A percentile compares a stretch with the other conserved stretches of the same genome.
phyloP scores from a whole-genome alignment of 2,888 invertebrate species.

The Luperina testacea region DNA sequence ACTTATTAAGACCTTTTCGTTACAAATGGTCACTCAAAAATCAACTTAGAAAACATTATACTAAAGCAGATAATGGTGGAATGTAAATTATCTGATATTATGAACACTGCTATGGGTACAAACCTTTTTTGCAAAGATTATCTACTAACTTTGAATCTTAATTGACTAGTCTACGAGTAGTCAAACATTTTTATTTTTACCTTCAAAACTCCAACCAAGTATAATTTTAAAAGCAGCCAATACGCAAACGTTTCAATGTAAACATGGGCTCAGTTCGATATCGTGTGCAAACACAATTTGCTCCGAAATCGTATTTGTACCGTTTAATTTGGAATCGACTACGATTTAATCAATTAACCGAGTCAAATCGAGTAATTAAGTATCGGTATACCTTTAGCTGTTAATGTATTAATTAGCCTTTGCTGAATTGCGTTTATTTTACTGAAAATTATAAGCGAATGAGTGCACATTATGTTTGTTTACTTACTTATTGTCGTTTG shows the following conservation, averaged over 20 bases:
- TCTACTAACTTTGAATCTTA: background rate
- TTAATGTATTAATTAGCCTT: constrained; percentile 66
- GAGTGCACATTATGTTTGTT: constrained; percentile 14
- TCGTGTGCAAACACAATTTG: constrained; percentile 80
- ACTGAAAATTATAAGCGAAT: constrained; percentile 24
- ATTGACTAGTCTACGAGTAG: constrained; percentile 7
- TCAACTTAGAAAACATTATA: too few species aligned
- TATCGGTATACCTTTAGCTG: constrained; percentile 69
- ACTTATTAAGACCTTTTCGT: background rate
- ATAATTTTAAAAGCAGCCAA: constrained; percentile 32
- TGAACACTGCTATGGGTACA: background rate
- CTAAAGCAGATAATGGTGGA: too few species aligned
- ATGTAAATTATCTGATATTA: background rate
- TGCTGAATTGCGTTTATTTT: constrained; percentile 53
- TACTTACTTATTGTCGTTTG: background rate
- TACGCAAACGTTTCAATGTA: constrained; percentile 51
- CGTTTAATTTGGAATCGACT: constrained; percentile 79
- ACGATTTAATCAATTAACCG: constrained; percentile 80
- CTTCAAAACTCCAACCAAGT: constrained; percentile 1
- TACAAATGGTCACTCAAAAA: background rate
- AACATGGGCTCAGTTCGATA: constrained; percentile 67
- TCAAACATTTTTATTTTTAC: constrained; percentile 26
- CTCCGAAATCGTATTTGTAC: constrained; percentile 81
- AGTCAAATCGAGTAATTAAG: constrained; percentile 79
- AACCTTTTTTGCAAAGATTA: background rate